Evolutionary conservation across 2,797 vertebrate species (phyloP).

Genomic region (Remorina albescens): DNA sequence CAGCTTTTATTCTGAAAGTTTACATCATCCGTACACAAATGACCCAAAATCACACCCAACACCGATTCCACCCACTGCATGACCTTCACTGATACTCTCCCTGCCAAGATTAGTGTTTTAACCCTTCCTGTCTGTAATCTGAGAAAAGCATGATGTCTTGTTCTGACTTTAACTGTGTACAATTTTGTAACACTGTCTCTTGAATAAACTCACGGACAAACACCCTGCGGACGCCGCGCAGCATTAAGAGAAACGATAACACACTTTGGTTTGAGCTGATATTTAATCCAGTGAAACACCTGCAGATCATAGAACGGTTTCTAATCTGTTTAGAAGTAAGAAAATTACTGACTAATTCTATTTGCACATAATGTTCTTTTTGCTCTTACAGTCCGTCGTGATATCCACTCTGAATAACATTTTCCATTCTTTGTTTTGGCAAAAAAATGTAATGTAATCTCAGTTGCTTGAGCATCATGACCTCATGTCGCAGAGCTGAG

Average conservation of each 20-base stretch:
- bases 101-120: too few relatives aligned
- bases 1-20: too few relatives aligned
- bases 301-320: neutral
- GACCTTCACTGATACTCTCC: too few relatives aligned
- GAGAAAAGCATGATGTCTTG: too few relatives aligned
- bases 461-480: conserved; percentile 25
- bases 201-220: too few relatives aligned
- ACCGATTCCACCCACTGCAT: conserved; percentile 1
- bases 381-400: conserved; percentile 1
- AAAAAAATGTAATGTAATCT: conserved; percentile 5
- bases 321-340: neutral
- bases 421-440: conserved; percentile 24
- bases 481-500: conserved; percentile 21
- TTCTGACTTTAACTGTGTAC: too few relatives aligned
- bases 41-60: too few relatives aligned
- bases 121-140: too few relatives aligned
- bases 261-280: neutral
- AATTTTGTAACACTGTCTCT: too few relatives aligned
- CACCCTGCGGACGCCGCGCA: too few relatives aligned
- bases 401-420: conserved; percentile 14
- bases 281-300: conserved; percentile 25
- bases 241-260: too few relatives aligned
- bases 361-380: conserved; percentile 22
- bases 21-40: conserved; percentile 4
- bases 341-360: conserved; percentile 18